Percentiles rank a stretch among this genome's conserved stretches.
phyloP scores from a whole-genome alignment of 2,797 vertebrate genomes.

The Danio aesculapii region DNA sequence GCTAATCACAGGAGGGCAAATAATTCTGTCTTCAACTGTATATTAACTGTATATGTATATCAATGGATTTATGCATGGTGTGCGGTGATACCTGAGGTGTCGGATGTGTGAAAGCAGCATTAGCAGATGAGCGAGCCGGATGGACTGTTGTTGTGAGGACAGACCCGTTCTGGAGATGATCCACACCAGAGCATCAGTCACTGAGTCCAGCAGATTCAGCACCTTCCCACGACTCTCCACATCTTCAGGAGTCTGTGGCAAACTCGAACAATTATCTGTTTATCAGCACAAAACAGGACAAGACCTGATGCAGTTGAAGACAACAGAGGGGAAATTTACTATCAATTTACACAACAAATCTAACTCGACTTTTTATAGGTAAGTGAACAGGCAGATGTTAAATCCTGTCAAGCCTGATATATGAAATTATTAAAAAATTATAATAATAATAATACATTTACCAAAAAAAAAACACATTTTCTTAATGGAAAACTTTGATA shows the following conservation, averaged over 20 bases:
- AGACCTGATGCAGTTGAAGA: neutral
- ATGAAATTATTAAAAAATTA: no score
- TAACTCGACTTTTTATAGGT: no score
- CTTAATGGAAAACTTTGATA: no score
- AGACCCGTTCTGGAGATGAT: conserved; percentile 91
- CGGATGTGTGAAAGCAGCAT: conserved; percentile 96
- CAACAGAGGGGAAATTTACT: neutral
- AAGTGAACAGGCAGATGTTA: no score
- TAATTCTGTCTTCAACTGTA: no score
- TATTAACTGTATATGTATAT: no score
- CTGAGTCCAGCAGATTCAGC: conserved; percentile 88
- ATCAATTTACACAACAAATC: neutral
- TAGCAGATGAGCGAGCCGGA: conserved; percentile 90
- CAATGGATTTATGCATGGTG: neutral
- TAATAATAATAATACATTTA: no score
- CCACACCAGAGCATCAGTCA: conserved; percentile 95
- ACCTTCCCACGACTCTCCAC: conserved; percentile 87
- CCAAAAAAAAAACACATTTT: no score
- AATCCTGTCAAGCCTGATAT: no score
- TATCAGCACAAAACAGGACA: neutral
- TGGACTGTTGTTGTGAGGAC: conserved; percentile 87
- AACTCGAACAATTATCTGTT: conserved; percentile 60
- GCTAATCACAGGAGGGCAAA: no score
- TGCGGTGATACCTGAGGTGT: conserved; percentile 85
- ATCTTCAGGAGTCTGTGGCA: conserved; percentile 80